Percentiles rank a stretch among this genome's conserved stretches.
These are phyloP conservation scores for Drosophila subquinaria DNA, from an alignment of 2,888 invertebrate species.

Conservation along the genomic window DNA sequence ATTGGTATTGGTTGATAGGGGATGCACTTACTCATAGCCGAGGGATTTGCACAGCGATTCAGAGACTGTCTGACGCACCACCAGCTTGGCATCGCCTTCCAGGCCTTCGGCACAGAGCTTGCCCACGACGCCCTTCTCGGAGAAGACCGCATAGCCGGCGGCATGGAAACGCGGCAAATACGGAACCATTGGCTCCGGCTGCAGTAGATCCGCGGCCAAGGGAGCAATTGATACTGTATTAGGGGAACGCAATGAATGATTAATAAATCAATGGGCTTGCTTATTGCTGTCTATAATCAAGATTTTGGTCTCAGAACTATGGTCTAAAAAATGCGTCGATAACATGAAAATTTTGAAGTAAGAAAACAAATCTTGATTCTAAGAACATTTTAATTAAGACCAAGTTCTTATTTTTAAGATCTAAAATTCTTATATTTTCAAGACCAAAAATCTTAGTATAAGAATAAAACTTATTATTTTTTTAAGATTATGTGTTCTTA, in stretches of 20 bases:
- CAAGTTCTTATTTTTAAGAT: too few species aligned
- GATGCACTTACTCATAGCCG: slow-evolving; percentile 89
- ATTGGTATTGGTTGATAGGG: background rate
- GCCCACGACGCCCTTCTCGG: slow-evolving; percentile 92
- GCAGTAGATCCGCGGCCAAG: slow-evolving; percentile 88
- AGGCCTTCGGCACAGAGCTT: slow-evolving; percentile 93
- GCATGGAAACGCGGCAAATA: slow-evolving; percentile 90
- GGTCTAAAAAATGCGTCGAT: too few species aligned
- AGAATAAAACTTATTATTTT: too few species aligned
- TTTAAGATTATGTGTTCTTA: too few species aligned
- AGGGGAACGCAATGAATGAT: background rate
- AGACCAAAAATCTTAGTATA: too few species aligned
- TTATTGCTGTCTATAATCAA: too few species aligned
- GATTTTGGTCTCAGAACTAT: too few species aligned
- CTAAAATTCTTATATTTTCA: too few species aligned
- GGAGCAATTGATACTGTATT: slow-evolving; percentile 91
- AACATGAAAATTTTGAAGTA: too few species aligned
- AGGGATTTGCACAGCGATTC: slow-evolving; percentile 92
- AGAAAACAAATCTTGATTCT: too few species aligned
- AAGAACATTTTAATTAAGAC: too few species aligned
- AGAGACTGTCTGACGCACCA: slow-evolving; percentile 89
- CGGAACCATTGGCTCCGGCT: slow-evolving; percentile 89
- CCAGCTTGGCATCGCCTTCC: slow-evolving; percentile 87
- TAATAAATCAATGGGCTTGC: background rate
- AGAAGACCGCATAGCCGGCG: slow-evolving; percentile 94